Conservation (phyloP, 2,797 vertebrate species). For the Diplodus puntazzo region DNA sequence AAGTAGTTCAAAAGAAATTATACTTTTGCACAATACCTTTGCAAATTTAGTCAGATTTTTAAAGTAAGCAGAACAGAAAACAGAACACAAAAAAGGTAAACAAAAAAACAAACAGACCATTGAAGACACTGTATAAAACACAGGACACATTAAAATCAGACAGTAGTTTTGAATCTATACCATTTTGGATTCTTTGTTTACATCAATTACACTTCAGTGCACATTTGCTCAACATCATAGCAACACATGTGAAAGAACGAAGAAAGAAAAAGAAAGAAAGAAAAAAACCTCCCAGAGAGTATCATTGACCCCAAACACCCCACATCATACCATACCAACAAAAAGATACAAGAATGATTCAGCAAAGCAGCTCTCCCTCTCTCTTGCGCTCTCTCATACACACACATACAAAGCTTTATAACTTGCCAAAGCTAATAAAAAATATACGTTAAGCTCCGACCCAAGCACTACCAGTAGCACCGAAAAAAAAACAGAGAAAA, state of each 20-base stretch:
- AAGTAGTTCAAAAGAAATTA: conserved; percentile 94
- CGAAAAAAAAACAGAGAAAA: conserved; percentile 70
- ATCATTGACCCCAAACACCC: conserved; percentile 62
- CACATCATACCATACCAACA: conserved; percentile 86
- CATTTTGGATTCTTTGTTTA: conserved; percentile 77
- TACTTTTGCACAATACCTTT: conserved; percentile 91
- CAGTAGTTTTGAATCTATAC: conserved; percentile 91
- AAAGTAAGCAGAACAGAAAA: conserved; percentile 88
- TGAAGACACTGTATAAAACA: conserved; percentile 93
- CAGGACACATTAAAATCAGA: conserved; percentile 91
- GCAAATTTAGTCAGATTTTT: conserved; percentile 91
- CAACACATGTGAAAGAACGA: conserved; percentile 80
- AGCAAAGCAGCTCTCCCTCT: conserved; percentile 74
- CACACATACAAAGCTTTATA: conserved; percentile 67
- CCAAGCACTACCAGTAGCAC: conserved; percentile 87
- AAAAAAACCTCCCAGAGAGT: conserved; percentile 46
- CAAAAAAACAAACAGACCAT: conserved; percentile 55
- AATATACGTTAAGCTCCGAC: conserved; percentile 75
- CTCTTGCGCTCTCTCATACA: background rate
- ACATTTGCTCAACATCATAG: conserved; percentile 88
- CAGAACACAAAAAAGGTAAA: conserved; percentile 69
- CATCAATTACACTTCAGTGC: conserved; percentile 90
- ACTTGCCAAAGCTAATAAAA: conserved; percentile 83
- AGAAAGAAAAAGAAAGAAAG: background rate
- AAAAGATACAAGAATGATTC: conserved; percentile 77